These are phyloP conservation scores for Leptestheria dahalacensis DNA, from an alignment of 1,140 invertebrate species.

Conservation along the genomic window DNA sequence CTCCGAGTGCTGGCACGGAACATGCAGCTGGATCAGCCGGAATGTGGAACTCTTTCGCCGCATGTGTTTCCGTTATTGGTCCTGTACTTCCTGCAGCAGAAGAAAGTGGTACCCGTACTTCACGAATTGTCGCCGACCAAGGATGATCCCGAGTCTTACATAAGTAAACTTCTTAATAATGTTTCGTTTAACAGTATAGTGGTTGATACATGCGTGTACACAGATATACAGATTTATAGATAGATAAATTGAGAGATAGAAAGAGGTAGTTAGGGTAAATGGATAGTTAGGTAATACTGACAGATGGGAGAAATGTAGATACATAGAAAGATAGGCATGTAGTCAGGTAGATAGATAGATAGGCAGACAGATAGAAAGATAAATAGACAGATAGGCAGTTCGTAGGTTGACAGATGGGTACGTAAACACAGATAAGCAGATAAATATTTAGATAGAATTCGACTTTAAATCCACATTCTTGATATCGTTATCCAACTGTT, in stretches of 20 bases:
- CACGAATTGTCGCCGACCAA: neutral
- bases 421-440: no score
- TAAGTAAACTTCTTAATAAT: neutral
- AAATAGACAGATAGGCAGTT: no score
- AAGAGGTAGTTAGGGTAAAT: conserved; percentile 9
- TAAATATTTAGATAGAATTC: no score
- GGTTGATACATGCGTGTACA: no score
- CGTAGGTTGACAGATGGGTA: no score
- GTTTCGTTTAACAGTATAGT: neutral
- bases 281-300: neutral
- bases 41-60: neutral
- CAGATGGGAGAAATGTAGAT: no score
- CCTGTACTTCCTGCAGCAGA: conserved; percentile 11
- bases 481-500: no score
- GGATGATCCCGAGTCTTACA: neutral
- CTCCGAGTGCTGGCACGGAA: neutral
- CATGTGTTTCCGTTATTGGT: conserved; percentile 11
- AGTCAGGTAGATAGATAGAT: no score
- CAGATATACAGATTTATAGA: no score
- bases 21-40: conserved; percentile 4
- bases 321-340: no score
- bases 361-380: no score
- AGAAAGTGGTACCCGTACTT: conserved; percentile 7
- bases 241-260: conserved; percentile 1
- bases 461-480: no score